Evolutionary conservation across 2,888 invertebrate species (phyloP).

Genomic region (Drosophila affinis): DNA sequence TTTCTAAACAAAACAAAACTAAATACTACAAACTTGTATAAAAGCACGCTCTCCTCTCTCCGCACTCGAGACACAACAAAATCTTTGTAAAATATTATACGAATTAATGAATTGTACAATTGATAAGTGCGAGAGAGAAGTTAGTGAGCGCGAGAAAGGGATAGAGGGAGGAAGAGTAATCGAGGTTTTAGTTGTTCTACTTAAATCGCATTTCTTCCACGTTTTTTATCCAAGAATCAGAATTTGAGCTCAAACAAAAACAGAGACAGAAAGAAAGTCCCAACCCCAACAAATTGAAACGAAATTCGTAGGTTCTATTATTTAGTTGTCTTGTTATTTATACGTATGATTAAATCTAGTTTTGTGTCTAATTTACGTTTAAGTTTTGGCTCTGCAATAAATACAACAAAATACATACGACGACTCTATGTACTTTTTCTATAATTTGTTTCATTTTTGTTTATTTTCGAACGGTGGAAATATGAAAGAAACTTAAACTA

Average conservation of each 20-base stretch:
- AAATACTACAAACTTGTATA: slow-evolving; percentile 29
- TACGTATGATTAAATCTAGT: slow-evolving; percentile 44
- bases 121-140: slow-evolving; percentile 15
- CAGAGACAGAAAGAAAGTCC: slow-evolving; percentile 4
- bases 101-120: slow-evolving; percentile 28
- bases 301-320: slow-evolving; percentile 53
- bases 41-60: slow-evolving; percentile 39
- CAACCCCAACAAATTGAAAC: slow-evolving; percentile 2
- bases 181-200: slow-evolving; percentile 59
- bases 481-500: slow-evolving; percentile 3
- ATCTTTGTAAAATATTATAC: slow-evolving; percentile 43
- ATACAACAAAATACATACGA: slow-evolving; percentile 18
- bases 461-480: slow-evolving; percentile 27
- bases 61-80: slow-evolving; percentile 25
- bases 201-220: slow-evolving; percentile 81
- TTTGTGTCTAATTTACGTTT: slow-evolving; percentile 42
- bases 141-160: not conserved
- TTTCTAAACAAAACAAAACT: slow-evolving; percentile 19
- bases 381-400: slow-evolving; percentile 68
- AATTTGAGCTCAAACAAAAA: slow-evolving; percentile 40
- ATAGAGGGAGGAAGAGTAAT: slow-evolving; percentile 1
- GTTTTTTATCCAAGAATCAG: slow-evolving; percentile 36
- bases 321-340: slow-evolving; percentile 68
- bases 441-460: slow-evolving; percentile 34
- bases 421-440: slow-evolving; percentile 49